phyloP scores from a whole-genome alignment of 2,113 vertebrate species.

The Melanostigma gelatinosum region DNA sequence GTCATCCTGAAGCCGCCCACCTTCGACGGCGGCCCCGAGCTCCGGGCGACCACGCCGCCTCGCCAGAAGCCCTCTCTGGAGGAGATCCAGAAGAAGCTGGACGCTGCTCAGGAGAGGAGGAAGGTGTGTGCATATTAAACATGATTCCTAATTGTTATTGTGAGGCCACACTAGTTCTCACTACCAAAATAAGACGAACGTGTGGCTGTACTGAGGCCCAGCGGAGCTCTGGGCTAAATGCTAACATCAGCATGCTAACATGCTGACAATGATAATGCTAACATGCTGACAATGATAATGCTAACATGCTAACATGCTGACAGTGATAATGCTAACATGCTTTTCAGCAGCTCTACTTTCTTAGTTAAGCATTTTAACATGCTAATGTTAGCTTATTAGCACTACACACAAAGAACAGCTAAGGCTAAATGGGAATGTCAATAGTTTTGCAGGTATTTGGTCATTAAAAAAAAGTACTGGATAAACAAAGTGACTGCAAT shows the following conservation, averaged over 20 bases:
- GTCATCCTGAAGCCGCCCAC: conserved; percentile 95
- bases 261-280: neutral
- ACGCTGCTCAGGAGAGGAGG: conserved; percentile 90
- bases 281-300: neutral
- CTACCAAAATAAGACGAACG: neutral
- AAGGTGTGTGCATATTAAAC: conserved; percentile 82
- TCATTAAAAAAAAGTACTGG: neutral
- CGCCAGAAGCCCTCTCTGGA: conserved; percentile 89
- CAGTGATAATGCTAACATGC: neutral
- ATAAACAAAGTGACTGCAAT: neutral
- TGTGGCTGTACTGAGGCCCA: no score
- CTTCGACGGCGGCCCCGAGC: conserved; percentile 90
- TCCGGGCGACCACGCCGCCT: conserved; percentile 90
- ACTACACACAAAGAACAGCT: neutral
- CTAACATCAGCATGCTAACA: neutral
- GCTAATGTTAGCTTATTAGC: neutral
- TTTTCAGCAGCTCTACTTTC: no score
- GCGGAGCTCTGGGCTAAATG: neutral
- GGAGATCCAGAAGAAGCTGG: conserved; percentile 95
- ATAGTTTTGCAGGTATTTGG: neutral
- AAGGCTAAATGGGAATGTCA: neutral
- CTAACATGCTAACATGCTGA: neutral
- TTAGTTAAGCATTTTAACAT: no score
- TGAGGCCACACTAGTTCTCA: neutral
- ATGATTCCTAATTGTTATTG: neutral